These are phyloP conservation scores for Sitta europaea DNA, from an alignment of 2,113 vertebrate species.

Conservation along the genomic window DNA sequence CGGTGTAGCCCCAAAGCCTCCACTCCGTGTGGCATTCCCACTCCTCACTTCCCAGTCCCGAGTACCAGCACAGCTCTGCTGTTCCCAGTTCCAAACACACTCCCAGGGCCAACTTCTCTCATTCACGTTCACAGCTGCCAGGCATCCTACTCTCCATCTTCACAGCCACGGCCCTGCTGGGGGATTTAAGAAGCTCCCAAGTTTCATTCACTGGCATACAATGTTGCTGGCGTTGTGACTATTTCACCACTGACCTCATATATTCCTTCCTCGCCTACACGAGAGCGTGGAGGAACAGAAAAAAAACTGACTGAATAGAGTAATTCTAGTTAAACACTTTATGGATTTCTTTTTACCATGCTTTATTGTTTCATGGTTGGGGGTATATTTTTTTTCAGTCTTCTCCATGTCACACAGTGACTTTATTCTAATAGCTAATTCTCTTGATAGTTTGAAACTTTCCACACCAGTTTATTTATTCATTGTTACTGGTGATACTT, in stretches of 20 bases:
- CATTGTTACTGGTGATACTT: background rate
- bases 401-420: background rate
- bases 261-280: background rate
- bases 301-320: background rate
- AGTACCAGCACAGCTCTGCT: background rate
- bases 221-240: background rate
- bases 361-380: background rate
- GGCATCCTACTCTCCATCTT: background rate
- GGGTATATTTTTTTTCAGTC: background rate
- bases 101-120: background rate
- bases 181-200: background rate
- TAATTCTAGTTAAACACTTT: background rate
- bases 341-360: background rate
- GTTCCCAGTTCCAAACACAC: background rate
- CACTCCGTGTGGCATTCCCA: background rate
- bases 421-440: background rate
- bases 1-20: background rate
- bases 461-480: background rate
- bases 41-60: background rate
- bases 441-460: background rate
- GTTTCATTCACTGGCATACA: background rate
- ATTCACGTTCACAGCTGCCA: background rate
- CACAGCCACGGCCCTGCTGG: background rate
- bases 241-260: background rate
- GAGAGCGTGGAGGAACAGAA: background rate